Percentiles rank a stretch among this genome's conserved stretches.
Evolutionary conservation across 2,113 vertebrate species (phyloP).

Genomic region (Eidolon helvum): DNA sequence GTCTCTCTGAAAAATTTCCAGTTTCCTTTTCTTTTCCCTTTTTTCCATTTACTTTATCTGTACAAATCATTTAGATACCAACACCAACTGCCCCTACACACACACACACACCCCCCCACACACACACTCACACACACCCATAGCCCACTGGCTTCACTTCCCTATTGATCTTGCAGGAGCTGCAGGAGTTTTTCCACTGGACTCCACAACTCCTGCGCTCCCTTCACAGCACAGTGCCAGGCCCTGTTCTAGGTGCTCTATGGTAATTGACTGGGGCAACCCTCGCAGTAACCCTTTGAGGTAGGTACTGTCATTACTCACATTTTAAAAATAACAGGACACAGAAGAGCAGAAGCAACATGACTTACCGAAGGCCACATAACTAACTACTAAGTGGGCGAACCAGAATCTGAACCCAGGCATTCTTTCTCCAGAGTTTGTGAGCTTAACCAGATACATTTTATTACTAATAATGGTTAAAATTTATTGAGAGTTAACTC

Average conservation of each 20-base stretch:
- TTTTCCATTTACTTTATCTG: neutral
- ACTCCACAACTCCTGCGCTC: neutral
- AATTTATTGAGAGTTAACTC: neutral
- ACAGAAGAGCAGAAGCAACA: neutral
- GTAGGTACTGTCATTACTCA: neutral
- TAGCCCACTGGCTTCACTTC: neutral
- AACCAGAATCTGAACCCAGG: neutral
- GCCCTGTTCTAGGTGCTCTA: neutral
- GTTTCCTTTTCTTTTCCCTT: neutral
- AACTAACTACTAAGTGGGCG: neutral
- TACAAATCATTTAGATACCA: neutral
- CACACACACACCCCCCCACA: rapidly evolving
- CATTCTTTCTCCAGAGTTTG: neutral
- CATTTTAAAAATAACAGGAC: neutral
- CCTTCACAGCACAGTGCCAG: neutral
- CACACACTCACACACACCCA: rapidly evolving
- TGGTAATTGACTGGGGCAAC: neutral
- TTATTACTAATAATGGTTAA: neutral
- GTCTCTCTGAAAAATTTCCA: neutral
- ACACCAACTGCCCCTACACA: neutral
- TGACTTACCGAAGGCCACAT: neutral
- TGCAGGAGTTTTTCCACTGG: neutral
- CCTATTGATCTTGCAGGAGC: neutral
- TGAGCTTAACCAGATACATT: neutral
- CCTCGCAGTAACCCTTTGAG: neutral